phyloP scores from a whole-genome alignment of 2,888 invertebrate genomes.

The Mythimna impura region DNA sequence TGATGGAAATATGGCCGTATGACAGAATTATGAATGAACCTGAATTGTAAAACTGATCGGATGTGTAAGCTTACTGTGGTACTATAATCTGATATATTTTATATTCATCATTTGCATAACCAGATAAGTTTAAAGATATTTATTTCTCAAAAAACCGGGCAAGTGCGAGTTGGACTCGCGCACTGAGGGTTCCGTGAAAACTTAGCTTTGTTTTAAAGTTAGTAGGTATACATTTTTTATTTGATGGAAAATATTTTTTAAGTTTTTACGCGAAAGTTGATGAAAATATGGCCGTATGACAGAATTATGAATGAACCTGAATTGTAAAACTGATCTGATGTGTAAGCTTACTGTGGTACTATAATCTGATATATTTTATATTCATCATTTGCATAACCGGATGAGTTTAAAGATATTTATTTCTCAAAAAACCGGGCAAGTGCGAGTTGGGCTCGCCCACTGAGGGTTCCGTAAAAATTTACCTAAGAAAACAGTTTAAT shows the following conservation, averaged over 20 bases:
- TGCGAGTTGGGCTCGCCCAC: too few relatives aligned
- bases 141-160: too few relatives aligned
- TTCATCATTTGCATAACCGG: too few relatives aligned
- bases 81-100: not conserved
- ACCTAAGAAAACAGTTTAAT: too few relatives aligned
- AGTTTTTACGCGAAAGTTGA: constrained; percentile 21
- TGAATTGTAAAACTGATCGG: not conserved
- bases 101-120: too few relatives aligned
- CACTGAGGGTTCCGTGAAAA: too few relatives aligned
- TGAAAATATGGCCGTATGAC: constrained; percentile 10
- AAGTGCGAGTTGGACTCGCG: too few relatives aligned
- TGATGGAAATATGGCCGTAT: constrained; percentile 21
- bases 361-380: not conserved
- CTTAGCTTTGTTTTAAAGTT: constrained; percentile 47
- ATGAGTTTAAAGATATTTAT: too few relatives aligned
- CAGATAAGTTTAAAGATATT: too few relatives aligned
- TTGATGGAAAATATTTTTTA: constrained; percentile 16
- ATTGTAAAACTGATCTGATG: not conserved
- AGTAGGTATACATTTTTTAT: constrained; percentile 37
- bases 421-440: too few relatives aligned
- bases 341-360: not conserved
- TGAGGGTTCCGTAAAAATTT: too few relatives aligned
- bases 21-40: not conserved
- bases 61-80: not conserved
- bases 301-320: not conserved